These are phyloP conservation scores for Scytalopus superciliaris DNA, from an alignment of 2,113 vertebrate genomes.

Conservation along the genomic window DNA sequence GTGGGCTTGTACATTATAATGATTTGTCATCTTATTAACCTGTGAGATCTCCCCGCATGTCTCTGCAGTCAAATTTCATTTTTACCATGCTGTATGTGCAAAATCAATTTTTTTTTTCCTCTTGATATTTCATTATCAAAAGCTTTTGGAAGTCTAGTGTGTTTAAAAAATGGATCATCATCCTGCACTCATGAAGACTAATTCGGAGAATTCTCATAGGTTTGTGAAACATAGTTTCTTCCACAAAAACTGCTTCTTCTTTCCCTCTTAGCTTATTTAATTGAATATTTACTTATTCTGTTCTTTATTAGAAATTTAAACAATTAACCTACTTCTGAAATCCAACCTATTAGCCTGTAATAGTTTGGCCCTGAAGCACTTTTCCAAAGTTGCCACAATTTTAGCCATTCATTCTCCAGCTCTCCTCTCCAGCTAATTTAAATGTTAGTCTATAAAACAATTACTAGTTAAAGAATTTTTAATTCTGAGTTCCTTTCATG, in stretches of 20 bases:
- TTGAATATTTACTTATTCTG: neutral
- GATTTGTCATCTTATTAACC: neutral
- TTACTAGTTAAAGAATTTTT: neutral
- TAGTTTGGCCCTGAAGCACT: neutral
- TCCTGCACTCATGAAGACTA: neutral
- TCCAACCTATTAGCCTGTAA: neutral
- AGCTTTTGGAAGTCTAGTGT: neutral
- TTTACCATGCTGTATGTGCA: neutral
- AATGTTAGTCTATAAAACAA: neutral
- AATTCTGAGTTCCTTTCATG: neutral
- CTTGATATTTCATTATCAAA: neutral
- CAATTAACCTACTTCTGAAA: neutral
- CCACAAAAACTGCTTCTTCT: neutral
- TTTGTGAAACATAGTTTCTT: neutral
- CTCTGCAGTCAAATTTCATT: neutral
- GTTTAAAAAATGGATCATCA: neutral
- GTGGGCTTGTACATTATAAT: neutral
- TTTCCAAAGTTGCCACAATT: neutral
- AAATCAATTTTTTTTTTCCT: neutral
- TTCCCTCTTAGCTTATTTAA: neutral
- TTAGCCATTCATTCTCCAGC: neutral
- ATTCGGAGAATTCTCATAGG: neutral
- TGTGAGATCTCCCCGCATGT: neutral
- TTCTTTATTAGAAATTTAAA: neutral
- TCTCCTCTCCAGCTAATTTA: neutral